phyloP scores from a whole-genome alignment of 2,113 vertebrate species.

The Fregata magnificens region DNA sequence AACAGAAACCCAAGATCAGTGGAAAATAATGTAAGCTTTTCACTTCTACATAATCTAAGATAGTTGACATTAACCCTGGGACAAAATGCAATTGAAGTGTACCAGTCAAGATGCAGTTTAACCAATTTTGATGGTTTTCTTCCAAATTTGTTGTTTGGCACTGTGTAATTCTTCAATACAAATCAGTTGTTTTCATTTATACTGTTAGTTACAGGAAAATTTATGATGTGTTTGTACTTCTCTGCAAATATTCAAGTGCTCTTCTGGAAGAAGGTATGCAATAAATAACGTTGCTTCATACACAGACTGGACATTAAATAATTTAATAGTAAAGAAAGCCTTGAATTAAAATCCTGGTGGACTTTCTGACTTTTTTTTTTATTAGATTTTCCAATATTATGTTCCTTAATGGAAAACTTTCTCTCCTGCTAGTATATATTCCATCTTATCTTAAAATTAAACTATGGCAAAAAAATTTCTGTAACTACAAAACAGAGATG shows the following conservation, averaged over 20 bases:
- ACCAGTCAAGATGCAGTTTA: background rate
- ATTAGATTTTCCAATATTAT: background rate
- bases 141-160: conserved; percentile 7
- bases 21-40: background rate
- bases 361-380: background rate
- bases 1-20: background rate
- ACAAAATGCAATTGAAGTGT: background rate
- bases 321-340: conserved; percentile 22
- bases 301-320: conserved; percentile 13
- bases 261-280: conserved; percentile 26
- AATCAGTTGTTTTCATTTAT: conserved; percentile 54
- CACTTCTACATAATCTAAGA: background rate
- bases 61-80: background rate
- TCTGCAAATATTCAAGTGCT: conserved; percentile 30
- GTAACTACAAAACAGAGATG: background rate
- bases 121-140: background rate
- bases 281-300: conserved; percentile 38
- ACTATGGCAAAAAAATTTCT: background rate
- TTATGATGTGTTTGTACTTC: conserved; percentile 3
- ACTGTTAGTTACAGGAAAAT: conserved; percentile 5
- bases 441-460: background rate
- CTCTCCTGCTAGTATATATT: background rate
- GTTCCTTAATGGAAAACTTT: background rate
- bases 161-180: conserved; percentile 5
- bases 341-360: background rate